Conservation (phyloP, 2,113 vertebrate species). For the Burhinus bistriatus region DNA sequence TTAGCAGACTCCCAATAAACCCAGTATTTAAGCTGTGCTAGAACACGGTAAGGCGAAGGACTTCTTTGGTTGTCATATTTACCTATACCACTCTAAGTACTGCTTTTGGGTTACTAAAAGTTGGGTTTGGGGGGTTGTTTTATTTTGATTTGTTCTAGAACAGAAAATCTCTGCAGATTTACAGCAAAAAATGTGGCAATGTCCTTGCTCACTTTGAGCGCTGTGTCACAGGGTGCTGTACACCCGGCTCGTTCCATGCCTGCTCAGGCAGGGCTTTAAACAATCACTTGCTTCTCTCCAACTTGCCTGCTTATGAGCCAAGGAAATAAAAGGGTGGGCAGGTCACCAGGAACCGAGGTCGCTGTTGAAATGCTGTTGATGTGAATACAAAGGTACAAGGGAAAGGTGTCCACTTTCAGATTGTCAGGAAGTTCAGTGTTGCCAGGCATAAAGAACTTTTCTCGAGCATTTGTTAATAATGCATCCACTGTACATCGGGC, state of each 20-base stretch:
- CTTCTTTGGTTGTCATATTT: background rate
- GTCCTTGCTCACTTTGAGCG: background rate
- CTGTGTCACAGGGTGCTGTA: background rate
- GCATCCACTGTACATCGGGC: rapidly evolving
- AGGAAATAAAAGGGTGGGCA: background rate
- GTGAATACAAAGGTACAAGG: background rate
- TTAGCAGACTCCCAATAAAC: background rate
- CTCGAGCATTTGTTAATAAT: background rate
- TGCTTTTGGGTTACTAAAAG: background rate
- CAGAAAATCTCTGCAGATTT: background rate
- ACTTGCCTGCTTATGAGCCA: background rate
- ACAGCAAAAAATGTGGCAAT: background rate
- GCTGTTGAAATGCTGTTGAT: background rate
- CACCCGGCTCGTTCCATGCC: background rate
- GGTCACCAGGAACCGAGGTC: background rate
- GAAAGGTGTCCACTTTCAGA: background rate
- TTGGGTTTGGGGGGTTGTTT: background rate
- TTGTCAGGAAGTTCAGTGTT: background rate
- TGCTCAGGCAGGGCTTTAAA: background rate
- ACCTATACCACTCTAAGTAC: background rate
- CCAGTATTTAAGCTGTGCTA: background rate
- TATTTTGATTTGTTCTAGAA: background rate
- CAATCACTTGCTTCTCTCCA: background rate
- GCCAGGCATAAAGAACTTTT: background rate
- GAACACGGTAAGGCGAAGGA: background rate